Evolutionary conservation across 2,113 vertebrate genomes (phyloP).

Genomic region (cat (Felis catus)): DNA sequence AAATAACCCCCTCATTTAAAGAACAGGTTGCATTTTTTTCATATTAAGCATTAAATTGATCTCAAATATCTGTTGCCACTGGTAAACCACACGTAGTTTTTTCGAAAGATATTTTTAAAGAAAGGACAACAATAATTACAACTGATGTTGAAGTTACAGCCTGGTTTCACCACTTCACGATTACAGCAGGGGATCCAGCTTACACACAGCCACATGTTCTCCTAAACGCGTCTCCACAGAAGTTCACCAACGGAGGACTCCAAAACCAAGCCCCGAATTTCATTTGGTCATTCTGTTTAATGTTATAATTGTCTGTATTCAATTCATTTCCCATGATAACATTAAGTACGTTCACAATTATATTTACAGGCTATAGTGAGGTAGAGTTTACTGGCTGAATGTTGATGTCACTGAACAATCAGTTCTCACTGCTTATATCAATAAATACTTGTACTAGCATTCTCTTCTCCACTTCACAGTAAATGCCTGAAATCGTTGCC

Average conservation of each 20-base stretch:
- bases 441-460: background rate
- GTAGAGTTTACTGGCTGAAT: constrained; percentile 21
- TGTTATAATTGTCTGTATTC: constrained; percentile 23
- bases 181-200: background rate
- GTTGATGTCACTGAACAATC: constrained; percentile 14
- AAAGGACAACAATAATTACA: background rate
- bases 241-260: background rate
- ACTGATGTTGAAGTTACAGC: background rate
- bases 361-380: constrained; percentile 40
- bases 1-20: background rate
- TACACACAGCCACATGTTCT: background rate
- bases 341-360: constrained; percentile 50
- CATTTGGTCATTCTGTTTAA: constrained; percentile 40
- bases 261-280: constrained; percentile 35
- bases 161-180: background rate
- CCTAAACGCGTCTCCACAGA: background rate
- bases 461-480: background rate
- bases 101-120: background rate
- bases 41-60: constrained; percentile 48
- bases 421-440: background rate
- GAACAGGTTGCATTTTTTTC: background rate
- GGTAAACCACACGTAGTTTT: background rate
- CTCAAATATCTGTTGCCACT: constrained; percentile 39
- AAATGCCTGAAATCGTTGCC: background rate
- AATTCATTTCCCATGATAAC: constrained; percentile 59